Conservation (phyloP, 1,140 invertebrate genomes). For the Brachionus rotundiformis region DNA sequence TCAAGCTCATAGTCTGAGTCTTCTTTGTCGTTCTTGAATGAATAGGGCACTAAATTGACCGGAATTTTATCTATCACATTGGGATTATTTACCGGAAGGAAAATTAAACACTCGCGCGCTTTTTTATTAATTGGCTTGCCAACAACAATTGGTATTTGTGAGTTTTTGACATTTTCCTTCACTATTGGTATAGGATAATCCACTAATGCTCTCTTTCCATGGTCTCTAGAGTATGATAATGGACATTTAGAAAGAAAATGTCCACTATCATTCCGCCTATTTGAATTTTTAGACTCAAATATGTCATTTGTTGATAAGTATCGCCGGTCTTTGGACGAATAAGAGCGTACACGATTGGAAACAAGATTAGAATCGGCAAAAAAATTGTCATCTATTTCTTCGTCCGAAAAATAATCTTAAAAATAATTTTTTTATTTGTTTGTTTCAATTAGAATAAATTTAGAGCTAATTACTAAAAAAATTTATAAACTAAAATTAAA, state of each 20-base stretch:
- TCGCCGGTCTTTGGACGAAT: neutral
- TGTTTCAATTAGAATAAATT: neutral
- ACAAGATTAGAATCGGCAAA: neutral
- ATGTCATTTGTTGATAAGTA: slow-evolving; percentile 34
- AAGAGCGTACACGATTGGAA: neutral
- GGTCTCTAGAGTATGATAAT: neutral
- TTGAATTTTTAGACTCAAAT: neutral
- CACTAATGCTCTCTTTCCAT: neutral
- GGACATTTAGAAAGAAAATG: neutral
- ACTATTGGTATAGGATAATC: neutral
- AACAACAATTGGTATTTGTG: slow-evolving; percentile 6
- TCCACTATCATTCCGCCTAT: neutral
- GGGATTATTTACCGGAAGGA: slow-evolving; percentile 24
- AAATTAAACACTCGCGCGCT: neutral
- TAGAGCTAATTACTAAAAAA: neutral
- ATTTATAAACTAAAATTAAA: neutral
- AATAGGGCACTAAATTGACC: slow-evolving; percentile 9
- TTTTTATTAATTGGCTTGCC: slow-evolving; percentile 14
- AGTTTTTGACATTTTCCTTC: neutral
- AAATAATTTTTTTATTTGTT: neutral
- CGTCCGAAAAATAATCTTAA: slow-evolving; percentile 27
- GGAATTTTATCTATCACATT: neutral
- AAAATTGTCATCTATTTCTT: neutral
- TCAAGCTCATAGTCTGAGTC: neutral
- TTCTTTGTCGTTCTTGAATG: neutral